phyloP scores from a whole-genome alignment of 2,113 vertebrate species.

The Salvelinus namaycush region DNA sequence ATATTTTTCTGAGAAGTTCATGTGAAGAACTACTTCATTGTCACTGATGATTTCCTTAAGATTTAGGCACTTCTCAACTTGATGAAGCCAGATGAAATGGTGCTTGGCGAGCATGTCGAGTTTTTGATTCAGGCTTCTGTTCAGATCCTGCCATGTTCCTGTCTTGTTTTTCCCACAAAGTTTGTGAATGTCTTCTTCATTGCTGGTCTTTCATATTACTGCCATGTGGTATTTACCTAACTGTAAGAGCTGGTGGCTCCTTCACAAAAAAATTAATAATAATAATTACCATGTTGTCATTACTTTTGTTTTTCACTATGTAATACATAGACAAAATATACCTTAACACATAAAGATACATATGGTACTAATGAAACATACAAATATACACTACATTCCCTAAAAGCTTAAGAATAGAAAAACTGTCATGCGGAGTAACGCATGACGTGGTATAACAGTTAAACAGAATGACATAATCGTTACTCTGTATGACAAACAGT shows the following conservation, averaged over 20 bases:
- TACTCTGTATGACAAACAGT: background rate
- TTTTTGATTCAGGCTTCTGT: background rate
- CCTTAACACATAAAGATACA: background rate
- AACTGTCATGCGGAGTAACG: too few species aligned
- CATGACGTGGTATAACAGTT: too few species aligned
- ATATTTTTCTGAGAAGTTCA: slow-evolving; percentile 23
- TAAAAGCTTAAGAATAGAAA: background rate
- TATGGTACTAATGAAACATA: background rate
- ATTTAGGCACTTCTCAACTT: slow-evolving; percentile 23
- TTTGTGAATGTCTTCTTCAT: background rate
- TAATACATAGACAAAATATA: background rate
- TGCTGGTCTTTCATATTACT: background rate
- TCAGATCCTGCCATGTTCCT: background rate
- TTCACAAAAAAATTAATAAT: too few species aligned
- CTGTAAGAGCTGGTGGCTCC: too few species aligned
- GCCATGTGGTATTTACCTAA: background rate
- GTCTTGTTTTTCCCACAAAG: background rate
- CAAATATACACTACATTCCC: background rate
- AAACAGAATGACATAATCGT: too few species aligned
- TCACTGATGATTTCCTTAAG: background rate
- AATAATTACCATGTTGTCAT: too few species aligned
- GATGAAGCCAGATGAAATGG: slow-evolving; percentile 1
- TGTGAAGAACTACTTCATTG: background rate
- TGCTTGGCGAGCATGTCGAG: background rate
- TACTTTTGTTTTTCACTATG: too few species aligned